Evolutionary conservation across 2,797 vertebrate species (phyloP).

Genomic region (Numenius phaeopus): DNA sequence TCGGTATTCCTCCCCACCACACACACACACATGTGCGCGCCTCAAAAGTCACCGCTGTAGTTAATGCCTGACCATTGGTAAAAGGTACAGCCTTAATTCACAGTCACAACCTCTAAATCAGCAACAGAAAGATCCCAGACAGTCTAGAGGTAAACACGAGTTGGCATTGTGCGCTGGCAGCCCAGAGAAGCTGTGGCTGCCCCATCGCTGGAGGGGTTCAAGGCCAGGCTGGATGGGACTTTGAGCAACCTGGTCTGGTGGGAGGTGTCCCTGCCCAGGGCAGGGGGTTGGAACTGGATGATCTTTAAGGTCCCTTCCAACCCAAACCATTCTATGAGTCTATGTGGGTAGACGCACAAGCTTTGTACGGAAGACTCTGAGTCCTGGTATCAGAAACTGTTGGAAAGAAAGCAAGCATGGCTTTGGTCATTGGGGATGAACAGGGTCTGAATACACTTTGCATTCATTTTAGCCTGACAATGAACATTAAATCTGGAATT

Average conservation of each 20-base stretch:
- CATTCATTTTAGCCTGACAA: not conserved
- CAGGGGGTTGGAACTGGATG: no score
- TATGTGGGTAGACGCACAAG: not conserved
- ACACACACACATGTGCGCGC: accelerated
- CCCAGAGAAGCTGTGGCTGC: no score
- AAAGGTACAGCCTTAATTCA: not conserved
- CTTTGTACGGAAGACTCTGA: not conserved
- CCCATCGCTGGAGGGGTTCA: no score
- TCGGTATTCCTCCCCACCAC: not conserved
- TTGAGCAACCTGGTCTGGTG: no score
- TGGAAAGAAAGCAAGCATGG: not conserved
- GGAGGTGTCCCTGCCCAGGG: no score
- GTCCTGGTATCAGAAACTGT: not conserved
- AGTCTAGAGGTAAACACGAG: no score
- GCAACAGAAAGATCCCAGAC: no score
- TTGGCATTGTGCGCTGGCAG: no score
- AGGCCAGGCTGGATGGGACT: no score
- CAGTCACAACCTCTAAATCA: not conserved
- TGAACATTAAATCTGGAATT: not conserved
- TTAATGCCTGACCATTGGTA: not conserved
- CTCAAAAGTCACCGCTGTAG: not conserved
- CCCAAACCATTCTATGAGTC: no score
- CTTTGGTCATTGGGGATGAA: not conserved
- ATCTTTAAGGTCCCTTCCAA: no score
- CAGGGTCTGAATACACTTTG: not conserved